Conservation (phyloP, 2,888 invertebrate species). For the Andrena camellia region DNA sequence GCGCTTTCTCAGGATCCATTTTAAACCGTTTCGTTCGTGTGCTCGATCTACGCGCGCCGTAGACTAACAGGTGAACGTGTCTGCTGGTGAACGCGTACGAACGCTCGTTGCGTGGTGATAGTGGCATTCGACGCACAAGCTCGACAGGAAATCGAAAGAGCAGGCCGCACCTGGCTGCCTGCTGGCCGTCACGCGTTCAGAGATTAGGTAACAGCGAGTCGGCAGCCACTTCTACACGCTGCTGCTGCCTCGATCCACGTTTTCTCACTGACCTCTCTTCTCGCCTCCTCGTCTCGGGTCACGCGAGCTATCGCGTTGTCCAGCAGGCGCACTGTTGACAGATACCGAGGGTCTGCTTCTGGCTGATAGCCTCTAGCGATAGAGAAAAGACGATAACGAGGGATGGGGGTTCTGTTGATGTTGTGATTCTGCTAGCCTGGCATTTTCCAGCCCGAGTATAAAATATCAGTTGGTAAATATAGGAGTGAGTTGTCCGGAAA, state of each 20-base stretch:
- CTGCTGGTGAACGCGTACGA: background rate
- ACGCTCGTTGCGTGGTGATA: background rate
- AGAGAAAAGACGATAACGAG: background rate
- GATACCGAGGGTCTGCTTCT: background rate
- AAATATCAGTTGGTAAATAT: too few relatives aligned
- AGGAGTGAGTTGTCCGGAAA: too few relatives aligned
- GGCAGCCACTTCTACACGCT: background rate
- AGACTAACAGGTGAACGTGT: too few relatives aligned
- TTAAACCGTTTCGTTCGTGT: background rate
- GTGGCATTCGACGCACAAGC: background rate
- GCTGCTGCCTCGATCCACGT: background rate
- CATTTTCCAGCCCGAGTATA: background rate
- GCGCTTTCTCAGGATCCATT: background rate
- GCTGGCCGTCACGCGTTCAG: constrained; percentile 2
- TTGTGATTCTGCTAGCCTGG: background rate
- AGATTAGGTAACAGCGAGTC: constrained; percentile 23
- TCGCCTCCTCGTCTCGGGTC: background rate
- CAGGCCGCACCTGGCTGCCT: background rate
- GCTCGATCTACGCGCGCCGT: background rate
- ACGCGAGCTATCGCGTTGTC: background rate
- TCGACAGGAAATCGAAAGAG: background rate
- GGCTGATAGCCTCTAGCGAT: background rate
- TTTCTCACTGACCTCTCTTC: background rate
- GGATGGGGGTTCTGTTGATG: background rate
- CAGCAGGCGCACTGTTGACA: background rate